phyloP scores from a whole-genome alignment of 1,140 invertebrate genomes.

The Drosophila baimaii region DNA sequence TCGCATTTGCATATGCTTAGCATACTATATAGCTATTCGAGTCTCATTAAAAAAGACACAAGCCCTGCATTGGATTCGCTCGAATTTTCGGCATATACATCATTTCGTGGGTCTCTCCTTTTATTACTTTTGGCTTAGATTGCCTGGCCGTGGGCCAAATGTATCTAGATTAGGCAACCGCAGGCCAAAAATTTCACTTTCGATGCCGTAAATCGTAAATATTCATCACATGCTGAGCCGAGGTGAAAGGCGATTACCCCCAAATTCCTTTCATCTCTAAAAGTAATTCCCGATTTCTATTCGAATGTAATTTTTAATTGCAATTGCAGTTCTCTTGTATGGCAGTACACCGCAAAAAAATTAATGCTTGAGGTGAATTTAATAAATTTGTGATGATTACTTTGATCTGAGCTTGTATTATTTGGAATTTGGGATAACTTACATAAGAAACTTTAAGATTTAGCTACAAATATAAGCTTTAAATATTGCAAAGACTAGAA shows the following conservation, averaged over 20 bases:
- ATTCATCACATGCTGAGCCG: conserved; percentile 30
- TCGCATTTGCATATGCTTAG: conserved; percentile 42
- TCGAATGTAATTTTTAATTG: conserved; percentile 37
- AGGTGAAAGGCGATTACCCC: conserved; percentile 60
- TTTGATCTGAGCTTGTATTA: not conserved
- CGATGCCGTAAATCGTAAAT: conserved; percentile 35
- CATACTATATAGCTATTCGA: conserved; percentile 17
- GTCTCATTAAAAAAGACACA: conserved; percentile 14
- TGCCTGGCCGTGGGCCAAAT: conserved; percentile 34
- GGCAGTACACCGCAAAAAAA: not conserved
- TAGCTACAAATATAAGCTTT: not conserved
- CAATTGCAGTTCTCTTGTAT: conserved; percentile 41
- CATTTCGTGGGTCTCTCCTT: conserved; percentile 12
- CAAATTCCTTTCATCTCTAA: not conserved
- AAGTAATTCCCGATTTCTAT: conserved; percentile 13
- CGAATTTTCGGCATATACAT: conserved; percentile 15
- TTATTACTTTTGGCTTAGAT: conserved; percentile 19
- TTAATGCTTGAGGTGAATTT: no score
- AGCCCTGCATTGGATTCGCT: conserved; percentile 17
- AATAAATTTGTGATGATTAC: not conserved
- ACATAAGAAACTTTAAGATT: not conserved
- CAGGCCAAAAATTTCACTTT: conserved; percentile 65
- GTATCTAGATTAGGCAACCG: conserved; percentile 30
- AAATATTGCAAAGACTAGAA: not conserved
- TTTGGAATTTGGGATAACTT: no score